Evolutionary conservation across 2,797 vertebrate species (phyloP).

Genomic region (Anabacerthia variegaticeps): DNA sequence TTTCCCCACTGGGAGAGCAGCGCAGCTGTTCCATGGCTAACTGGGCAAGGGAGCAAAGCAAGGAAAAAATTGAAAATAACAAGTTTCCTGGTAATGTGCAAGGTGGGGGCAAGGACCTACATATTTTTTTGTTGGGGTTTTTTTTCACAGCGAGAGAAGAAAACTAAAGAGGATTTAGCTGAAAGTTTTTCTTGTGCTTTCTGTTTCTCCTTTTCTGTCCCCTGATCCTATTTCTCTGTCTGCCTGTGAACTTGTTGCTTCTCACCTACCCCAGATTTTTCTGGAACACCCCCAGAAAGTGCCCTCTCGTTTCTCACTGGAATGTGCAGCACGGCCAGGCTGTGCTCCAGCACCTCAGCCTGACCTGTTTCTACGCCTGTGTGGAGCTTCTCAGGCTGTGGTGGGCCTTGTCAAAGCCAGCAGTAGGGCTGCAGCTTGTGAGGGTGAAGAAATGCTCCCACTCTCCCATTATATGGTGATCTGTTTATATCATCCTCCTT

Average conservation of each 20-base stretch:
- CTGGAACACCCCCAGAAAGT: accelerated
- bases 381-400: accelerated
- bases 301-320: accelerated
- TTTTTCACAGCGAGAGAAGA: not conserved
- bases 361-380: accelerated
- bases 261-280: not conserved
- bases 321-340: accelerated
- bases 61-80: not conserved
- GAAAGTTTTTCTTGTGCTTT: not conserved
- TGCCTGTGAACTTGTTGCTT: not conserved
- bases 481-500: not conserved
- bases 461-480: accelerated
- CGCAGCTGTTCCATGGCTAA: accelerated
- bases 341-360: not conserved
- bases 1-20: not conserved
- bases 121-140: not conserved
- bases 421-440: not conserved
- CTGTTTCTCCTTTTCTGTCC: not conserved
- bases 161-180: not conserved
- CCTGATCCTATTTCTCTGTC: not conserved
- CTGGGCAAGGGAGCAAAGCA: not conserved
- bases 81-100: not conserved
- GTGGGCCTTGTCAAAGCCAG: accelerated
- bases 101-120: not conserved
- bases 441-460: not conserved